Base-by-base conservation (phyloP, 2,113 vertebrate species). In the Saguinus imperator region DNA sequence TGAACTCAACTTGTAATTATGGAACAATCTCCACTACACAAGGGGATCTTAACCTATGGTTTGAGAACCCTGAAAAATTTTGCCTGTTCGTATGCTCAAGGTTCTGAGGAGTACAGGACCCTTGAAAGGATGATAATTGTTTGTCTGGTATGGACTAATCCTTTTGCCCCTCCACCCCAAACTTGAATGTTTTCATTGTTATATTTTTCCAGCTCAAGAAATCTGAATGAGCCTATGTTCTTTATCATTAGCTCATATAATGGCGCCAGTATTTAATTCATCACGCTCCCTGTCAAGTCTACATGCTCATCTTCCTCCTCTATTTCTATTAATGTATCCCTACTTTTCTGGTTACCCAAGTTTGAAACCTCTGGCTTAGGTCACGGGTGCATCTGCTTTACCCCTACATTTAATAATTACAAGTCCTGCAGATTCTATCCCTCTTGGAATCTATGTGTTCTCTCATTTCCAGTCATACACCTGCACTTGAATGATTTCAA, bases 181-280 rank as follows among this genome's bases (percentile, higher is more conserved):
- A 95, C 83, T 1, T 73, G 43, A 84, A 90, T 77, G 79, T 68
- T 97, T 95, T 94, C 52, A 92, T 87, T 14, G 75, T 76, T 8
- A 27, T 70, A 43, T 58, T 92, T 96, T 96, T 83, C 64, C 25
- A 93, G 77, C 7, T 88, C n/a, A 64, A 76, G 90, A 84, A 81
- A 77, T 93, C 64, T 37, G 37, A 97, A 87, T 13, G 7, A 79
- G 48, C 23, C 32, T 68, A 75, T 70, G 8, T 80, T 93, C 61
- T 96, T 37, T 61, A 87, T 70, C 48, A 64, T 37, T 86, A 45
- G 79, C 17, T 84, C 50, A 79, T 13, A 52, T 13, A 76, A 92
- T 37, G 23, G 32, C 21, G 37, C 14, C 66, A 87, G 45, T 16
- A 90, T 85, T 87, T 88, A 90, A 75, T 14, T 35, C 25, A 79